Evolutionary conservation across 2,113 vertebrate species (phyloP).

Genomic region (Sebastes schlegelii): DNA sequence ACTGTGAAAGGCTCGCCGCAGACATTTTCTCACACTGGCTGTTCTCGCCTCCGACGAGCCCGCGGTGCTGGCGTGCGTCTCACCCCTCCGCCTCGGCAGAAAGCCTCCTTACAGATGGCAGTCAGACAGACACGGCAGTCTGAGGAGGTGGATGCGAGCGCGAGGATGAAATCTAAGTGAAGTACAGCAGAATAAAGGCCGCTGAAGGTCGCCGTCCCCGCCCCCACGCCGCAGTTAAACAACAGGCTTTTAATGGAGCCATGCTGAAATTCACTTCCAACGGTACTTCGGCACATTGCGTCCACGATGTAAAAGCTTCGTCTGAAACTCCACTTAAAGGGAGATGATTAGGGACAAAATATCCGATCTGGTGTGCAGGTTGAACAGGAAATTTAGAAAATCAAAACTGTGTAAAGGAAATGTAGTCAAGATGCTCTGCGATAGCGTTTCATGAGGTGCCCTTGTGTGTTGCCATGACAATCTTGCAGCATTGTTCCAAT

Average conservation of each 20-base stretch:
- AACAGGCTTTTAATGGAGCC: slow-evolving; percentile 49
- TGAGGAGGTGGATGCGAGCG: slow-evolving; percentile 64
- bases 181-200: slow-evolving; percentile 59
- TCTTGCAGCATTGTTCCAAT: slow-evolving; percentile 86
- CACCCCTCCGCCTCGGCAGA: slow-evolving; percentile 45
- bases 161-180: slow-evolving; percentile 49
- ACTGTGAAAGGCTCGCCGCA: not conserved
- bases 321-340: slow-evolving; percentile 11
- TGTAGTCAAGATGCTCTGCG: slow-evolving; percentile 18
- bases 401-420: slow-evolving; percentile 16
- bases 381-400: slow-evolving; percentile 6
- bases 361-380: not conserved
- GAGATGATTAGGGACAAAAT: not conserved
- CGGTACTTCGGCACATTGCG: not conserved
- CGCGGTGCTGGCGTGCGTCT: slow-evolving; percentile 5
- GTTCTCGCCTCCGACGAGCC: slow-evolving; percentile 44
- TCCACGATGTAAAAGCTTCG: not conserved
- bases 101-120: slow-evolving; percentile 42
- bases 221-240: slow-evolving; percentile 60
- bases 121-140: slow-evolving; percentile 15
- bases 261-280: slow-evolving; percentile 14
- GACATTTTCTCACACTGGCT: slow-evolving; percentile 40
- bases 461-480: slow-evolving; percentile 91
- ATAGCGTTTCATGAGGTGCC: slow-evolving; percentile 44
- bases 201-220: slow-evolving; percentile 55